These are phyloP conservation scores for Hyphantria cunea DNA, from an alignment of 1,140 invertebrate genomes.

Conservation along the genomic window DNA sequence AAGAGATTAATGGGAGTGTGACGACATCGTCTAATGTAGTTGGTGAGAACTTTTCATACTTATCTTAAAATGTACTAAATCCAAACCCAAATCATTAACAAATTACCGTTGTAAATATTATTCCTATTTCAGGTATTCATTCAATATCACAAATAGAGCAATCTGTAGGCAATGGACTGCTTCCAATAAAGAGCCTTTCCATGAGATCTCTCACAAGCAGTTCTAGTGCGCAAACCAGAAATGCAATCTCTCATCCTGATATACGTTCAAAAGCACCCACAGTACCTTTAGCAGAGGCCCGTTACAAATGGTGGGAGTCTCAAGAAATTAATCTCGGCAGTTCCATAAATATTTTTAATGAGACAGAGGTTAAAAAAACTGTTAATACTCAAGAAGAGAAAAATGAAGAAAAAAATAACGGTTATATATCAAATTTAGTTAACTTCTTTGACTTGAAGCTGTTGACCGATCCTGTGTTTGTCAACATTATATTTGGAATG, in stretches of 20 bases:
- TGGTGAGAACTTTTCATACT: slow-evolving; percentile 35
- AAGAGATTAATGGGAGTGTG: slow-evolving; percentile 55
- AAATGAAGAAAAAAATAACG: slow-evolving; percentile 42
- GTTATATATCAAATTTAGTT: slow-evolving; percentile 46
- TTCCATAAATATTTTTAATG: slow-evolving; percentile 72
- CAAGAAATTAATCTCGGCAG: slow-evolving; percentile 76
- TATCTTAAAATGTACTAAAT: neutral
- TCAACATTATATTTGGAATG: slow-evolving; percentile 86
- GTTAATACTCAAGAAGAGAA: slow-evolving; percentile 38
- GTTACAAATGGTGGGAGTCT: slow-evolving; percentile 76
- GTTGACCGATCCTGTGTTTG: slow-evolving; percentile 68
- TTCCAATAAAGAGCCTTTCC: slow-evolving; percentile 57
- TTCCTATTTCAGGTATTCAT: slow-evolving; percentile 43
- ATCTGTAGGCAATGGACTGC: slow-evolving; percentile 37
- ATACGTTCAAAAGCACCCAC: slow-evolving; percentile 54
- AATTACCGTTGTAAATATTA: neutral
- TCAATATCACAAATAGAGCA: slow-evolving; percentile 41
- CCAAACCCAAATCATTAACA: neutral
- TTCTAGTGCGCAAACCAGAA: slow-evolving; percentile 53
- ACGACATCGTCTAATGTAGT: slow-evolving; percentile 50
- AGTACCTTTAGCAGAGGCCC: slow-evolving; percentile 49
- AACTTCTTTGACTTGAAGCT: slow-evolving; percentile 74
- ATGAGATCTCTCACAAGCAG: slow-evolving; percentile 56
- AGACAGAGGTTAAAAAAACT: slow-evolving; percentile 43
- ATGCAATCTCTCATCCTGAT: slow-evolving; percentile 71